These are phyloP conservation scores for Cacatua alba DNA, from an alignment of 2,113 vertebrate genomes.

Conservation along the genomic window DNA sequence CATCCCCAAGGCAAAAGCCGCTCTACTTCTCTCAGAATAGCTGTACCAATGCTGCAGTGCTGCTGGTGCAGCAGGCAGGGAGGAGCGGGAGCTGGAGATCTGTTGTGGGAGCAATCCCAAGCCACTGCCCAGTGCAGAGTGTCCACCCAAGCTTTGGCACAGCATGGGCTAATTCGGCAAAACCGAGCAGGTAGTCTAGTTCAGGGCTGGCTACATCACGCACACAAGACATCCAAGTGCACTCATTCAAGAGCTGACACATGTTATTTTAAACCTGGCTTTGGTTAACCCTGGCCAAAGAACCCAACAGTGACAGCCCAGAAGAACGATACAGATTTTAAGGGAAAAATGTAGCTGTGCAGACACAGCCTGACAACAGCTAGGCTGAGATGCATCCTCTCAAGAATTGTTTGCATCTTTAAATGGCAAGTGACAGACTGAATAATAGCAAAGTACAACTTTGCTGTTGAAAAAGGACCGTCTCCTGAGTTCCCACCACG, in stretches of 20 bases:
- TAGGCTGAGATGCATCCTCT: neutral
- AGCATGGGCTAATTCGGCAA: neutral
- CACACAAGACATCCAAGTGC: neutral
- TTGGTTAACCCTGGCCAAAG: neutral
- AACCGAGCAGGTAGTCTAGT: neutral
- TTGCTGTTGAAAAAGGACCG: neutral
- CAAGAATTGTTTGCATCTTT: neutral
- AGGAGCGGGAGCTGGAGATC: neutral
- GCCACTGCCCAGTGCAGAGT: neutral
- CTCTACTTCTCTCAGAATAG: neutral
- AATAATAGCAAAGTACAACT: neutral
- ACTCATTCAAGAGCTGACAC: neutral
- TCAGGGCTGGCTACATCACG: neutral
- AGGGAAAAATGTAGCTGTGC: neutral
- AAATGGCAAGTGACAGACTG: neutral
- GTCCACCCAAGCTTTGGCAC: neutral
- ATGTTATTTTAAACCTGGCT: neutral
- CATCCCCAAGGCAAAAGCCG: neutral
- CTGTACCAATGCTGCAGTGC: accelerated
- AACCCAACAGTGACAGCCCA: neutral
- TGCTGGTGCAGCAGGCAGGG: accelerated
- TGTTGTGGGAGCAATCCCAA: neutral
- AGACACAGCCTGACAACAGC: neutral
- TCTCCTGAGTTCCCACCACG: accelerated
- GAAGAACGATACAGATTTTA: neutral